Evolutionary conservation across 2,888 invertebrate species (phyloP).

Genomic region (Andrena bucephala): DNA sequence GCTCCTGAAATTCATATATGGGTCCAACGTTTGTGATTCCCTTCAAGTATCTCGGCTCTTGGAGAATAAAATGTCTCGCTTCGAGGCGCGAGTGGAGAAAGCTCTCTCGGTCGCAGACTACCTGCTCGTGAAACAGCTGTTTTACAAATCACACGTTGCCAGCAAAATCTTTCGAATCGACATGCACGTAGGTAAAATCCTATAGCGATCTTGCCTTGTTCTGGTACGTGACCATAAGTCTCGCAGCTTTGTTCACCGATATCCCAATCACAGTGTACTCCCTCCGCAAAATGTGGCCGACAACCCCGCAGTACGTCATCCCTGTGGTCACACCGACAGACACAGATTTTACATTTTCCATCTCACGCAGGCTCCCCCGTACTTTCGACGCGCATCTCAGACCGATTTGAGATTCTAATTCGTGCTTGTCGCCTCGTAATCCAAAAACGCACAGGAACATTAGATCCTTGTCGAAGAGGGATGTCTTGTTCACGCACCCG

Average conservation of each 20-base stretch:
- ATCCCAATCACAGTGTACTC: constrained; percentile 92
- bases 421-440: constrained; percentile 90
- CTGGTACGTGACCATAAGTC: constrained; percentile 88
- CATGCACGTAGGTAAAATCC: no score
- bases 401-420: constrained; percentile 89
- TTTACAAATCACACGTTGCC: no score
- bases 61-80: constrained; percentile 87
- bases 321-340: constrained; percentile 90
- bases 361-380: constrained; percentile 85
- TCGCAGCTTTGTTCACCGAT: constrained; percentile 90
- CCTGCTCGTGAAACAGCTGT: constrained; percentile 65
- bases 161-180: no score
- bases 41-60: constrained; percentile 87
- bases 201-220: constrained; percentile 85
- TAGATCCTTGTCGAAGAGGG: constrained; percentile 90
- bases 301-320: constrained; percentile 90
- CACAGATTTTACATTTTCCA: constrained; percentile 86
- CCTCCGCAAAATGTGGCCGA: constrained; percentile 89
- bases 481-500: constrained; percentile 89
- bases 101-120: constrained; percentile 88
- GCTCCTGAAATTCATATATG: constrained; percentile 87
- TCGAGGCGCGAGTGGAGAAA: constrained; percentile 89
- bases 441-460: constrained; percentile 91
- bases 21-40: constrained; percentile 88
- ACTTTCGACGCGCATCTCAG: constrained; percentile 88